Conservation (phyloP, 2,888 invertebrate genomes). For the Trachelus stipa region DNA sequence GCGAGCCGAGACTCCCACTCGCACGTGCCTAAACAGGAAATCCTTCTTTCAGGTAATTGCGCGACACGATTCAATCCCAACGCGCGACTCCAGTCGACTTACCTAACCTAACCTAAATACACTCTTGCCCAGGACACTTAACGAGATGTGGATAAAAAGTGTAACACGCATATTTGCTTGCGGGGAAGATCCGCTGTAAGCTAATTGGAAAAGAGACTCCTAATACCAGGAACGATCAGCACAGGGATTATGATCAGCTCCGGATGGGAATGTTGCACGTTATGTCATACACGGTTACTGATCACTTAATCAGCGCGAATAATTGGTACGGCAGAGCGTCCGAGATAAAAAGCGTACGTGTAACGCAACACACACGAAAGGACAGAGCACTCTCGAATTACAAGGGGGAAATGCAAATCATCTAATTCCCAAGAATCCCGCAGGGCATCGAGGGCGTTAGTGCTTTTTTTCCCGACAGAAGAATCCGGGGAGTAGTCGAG, state of each 20-base stretch:
- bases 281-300: too few relatives aligned
- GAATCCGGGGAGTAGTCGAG: neutral
- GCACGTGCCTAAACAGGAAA: conserved; percentile 62
- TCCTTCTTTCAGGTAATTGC: conserved; percentile 65
- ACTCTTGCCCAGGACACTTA: too few relatives aligned
- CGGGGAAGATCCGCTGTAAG: too few relatives aligned
- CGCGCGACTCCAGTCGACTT: too few relatives aligned
- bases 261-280: too few relatives aligned
- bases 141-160: too few relatives aligned
- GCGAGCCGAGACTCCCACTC: too few relatives aligned
- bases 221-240: too few relatives aligned
- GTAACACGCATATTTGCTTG: neutral
- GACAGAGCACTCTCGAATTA: neutral
- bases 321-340: neutral
- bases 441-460: conserved; percentile 31
- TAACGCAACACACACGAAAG: conserved; percentile 32
- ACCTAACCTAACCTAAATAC: too few relatives aligned
- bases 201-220: too few relatives aligned
- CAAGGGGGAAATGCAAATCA: conserved; percentile 44
- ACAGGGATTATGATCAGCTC: too few relatives aligned
- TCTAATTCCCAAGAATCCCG: conserved; percentile 50
- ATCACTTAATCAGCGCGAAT: too few relatives aligned
- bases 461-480: conserved; percentile 34
- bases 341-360: neutral
- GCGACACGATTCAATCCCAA: conserved; percentile 56